Base-by-base conservation (phyloP, 2,113 vertebrate species). In the Malurus melanocephalus region DNA sequence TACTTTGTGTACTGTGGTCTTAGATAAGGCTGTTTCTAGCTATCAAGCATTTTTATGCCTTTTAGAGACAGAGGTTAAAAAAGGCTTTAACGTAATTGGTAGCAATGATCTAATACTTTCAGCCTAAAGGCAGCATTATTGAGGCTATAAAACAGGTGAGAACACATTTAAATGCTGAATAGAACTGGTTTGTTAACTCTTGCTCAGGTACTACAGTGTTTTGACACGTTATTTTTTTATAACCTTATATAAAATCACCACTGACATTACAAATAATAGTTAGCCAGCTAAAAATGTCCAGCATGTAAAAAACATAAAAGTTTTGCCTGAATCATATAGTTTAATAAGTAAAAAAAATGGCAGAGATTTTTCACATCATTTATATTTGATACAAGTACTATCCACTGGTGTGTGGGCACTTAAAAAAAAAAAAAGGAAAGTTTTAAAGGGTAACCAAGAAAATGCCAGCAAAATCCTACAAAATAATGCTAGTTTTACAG, bases 21-120 rank as follows among this genome's bases (percentile, higher is more conserved):
- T 17, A 73, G 69, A 76, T 66, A 80, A 89, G 56, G 57, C 69
- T 85, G 46, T 82, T 96, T 73, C 80, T 61, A 75, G 45, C 81
- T 68, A 94, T 93, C 81, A 94, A 93, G 92, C 59, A 83, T 77
- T 84, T 93, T 95, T 84, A 94, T 85, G 79, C 76, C 64, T 93
- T 92, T 61, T 75, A 79, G 72, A 88, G 80, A 95, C 21, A 4
- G 64, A 86, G 71, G 91, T 90, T 89, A 94, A 94, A 89, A 95
- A 13, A 73, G 81, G 68, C 24, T 85, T 92, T 91, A 94, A 85
- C 28, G 21, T 90, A 93, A 92, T 80, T 94, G 83, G 43, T 82
- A 89, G 85, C 69, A 76, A 87, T 90, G 82, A 93, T 91, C 80
- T 83, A 90, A 87, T 74, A 80, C 49, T 82, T 84, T 61, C 80